Base-by-base conservation (phyloP, 2,888 invertebrate species). In the Dynastes tityus region DNA sequence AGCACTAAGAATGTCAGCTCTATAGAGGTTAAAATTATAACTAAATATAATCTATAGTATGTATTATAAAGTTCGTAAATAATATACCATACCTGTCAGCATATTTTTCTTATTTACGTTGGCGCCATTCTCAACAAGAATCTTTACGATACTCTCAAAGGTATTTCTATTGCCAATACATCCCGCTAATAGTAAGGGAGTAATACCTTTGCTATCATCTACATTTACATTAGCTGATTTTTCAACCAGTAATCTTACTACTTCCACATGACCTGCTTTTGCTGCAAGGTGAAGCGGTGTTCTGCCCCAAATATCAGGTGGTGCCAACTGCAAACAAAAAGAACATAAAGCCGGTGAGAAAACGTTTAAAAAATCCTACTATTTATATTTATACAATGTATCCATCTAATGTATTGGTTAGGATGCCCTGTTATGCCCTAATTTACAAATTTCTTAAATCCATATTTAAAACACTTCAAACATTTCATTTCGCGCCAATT, bases 211-310 rank as follows among this genome's bases (percentile, higher is more conserved):
- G 61, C 86, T 86, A 83, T 89, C 89, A 78, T 82, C 80, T 9
- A 80, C 84, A 80, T 89, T 88, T 45, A 87, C 87, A 64, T 87
- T 80, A 5, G 87, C 87, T 3, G 73, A 77, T 49, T 84, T 85
- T 74, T 85, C 80, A 68, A 89, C 83, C 78, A 88, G 84, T 51
- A 85, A 80, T 51, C 82, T 82, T 49, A 88, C 87, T n/a, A 86
- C 83, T 45, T 86, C 85, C 13, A 86, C 82, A 71, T 87, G 85
- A 79, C 89, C 88, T 73, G 85, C 84, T 81, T 86, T 87, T 49
- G 87, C 88, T 2, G 89, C 89, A 73, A 87, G 85, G 80, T 89
- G 89, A 70, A 89, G 83, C 0, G 88, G 84, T 22, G 88, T 87
- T 77, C 88, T 83, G 32, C 87, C 88, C 86, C 86, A 87, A 79